These are phyloP conservation scores for Drosophila neoperkinsi DNA, from an alignment of 2,888 invertebrate genomes.

Conservation along the genomic window DNA sequence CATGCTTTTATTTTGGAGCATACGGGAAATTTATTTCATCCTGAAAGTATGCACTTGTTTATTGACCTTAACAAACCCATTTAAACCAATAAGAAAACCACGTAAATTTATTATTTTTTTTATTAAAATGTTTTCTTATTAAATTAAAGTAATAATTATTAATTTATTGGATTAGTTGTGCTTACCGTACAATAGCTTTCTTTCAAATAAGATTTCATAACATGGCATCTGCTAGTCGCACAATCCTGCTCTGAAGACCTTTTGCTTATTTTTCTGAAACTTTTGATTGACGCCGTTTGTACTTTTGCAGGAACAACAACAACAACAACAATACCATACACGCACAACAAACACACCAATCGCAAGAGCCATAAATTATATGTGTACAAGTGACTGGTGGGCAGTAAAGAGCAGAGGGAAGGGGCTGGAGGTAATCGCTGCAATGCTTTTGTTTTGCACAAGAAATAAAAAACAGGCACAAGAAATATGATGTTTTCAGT, in stretches of 20 bases:
- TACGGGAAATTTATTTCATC: background rate
- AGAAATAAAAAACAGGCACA: conserved; percentile 74
- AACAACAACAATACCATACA: conserved; percentile 19
- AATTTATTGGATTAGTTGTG: background rate
- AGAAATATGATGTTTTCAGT: conserved; percentile 70
- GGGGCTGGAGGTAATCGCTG: conserved; percentile 13
- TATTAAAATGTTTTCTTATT: background rate
- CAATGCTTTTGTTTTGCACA: conserved; percentile 59
- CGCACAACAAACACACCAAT: conserved; percentile 30
- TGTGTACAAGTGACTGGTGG: conserved; percentile 40
- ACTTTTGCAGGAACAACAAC: conserved; percentile 56
- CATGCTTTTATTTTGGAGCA: background rate
- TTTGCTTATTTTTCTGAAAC: conserved; percentile 25
- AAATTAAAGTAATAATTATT: background rate
- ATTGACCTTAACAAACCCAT: background rate
- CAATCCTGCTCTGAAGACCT: background rate
- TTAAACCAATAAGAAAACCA: background rate
- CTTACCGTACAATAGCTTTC: background rate
- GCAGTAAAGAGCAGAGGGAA: background rate
- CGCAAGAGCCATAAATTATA: conserved; percentile 74
- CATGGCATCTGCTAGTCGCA: conserved; percentile 19
- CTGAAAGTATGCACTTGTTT: background rate
- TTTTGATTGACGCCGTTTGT: conserved; percentile 81
- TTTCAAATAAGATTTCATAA: background rate
- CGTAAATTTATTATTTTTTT: background rate